Evolutionary conservation across 2,797 vertebrate genomes (phyloP), one percentile per base, ranked within the genome.

Genomic region (Poliocrania exsul): DNA sequence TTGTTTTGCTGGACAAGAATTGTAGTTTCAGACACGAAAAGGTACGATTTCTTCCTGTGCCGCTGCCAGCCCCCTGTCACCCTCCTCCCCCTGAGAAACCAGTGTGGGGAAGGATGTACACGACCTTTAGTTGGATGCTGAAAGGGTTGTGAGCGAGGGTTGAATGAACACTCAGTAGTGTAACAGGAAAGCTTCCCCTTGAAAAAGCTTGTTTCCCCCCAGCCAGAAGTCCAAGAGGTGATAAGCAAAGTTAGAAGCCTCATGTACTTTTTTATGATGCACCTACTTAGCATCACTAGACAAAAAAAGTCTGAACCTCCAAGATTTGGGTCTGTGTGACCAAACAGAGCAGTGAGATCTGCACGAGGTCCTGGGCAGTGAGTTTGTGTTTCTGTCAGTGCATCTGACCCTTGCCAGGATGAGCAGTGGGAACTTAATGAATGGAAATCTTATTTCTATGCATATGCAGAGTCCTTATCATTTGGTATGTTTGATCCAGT

Each of bases 1-100:
- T 75, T 95, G 92, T 92, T 96, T 90, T 82, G 72, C 75, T 93
- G 93, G 91, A 79, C 1, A 15, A 90, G 75, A 89, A 88, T 21
- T n/a, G 57, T 95, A 96, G 95, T 96, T 96, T 94, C 75, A 80
- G 66, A 10, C 24, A 61, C n/a, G 35, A 86, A 84, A 70, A 84
- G 62, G 54, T 49, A 86, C 23, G 18, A 81, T 92, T 92, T 66
- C 35, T 31, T 33, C 56, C 81, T 19, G 57, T 62, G 85, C 51
- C 50, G 13, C 57, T 0, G 29, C 79, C 62, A 89, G 72, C n/a
- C 79, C 58, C n/a, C 64, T 19, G 57, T 11, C 79, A 57, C 70
- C 35, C 40, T 73, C 56, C 56, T 96, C 87, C 77, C 50, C 85
- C 61, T 25, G 89, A 91, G 84, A 65, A 88, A 81, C 11, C 66